A percentile compares a stretch with the other conserved stretches of the same genome.
Conservation (phyloP, 2,888 invertebrate genomes). For the Tenthredo notha region DNA sequence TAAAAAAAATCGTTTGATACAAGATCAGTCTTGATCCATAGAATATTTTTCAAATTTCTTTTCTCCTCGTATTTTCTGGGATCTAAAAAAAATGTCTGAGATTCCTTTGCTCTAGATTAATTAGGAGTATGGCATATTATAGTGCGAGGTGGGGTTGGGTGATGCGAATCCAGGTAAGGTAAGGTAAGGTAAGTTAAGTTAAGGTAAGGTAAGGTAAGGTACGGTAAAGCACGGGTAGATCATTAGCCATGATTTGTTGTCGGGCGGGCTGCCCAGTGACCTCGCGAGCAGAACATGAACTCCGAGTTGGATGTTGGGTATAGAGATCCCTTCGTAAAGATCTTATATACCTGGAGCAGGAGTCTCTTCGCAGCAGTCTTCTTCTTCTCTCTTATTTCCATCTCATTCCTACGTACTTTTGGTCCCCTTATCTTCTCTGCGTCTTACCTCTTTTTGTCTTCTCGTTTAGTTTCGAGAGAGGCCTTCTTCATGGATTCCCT, state of each 20-base stretch:
- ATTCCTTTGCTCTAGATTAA: slow-evolving; percentile 34
- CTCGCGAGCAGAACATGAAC: slow-evolving; percentile 72
- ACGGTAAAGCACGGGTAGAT: slow-evolving; percentile 75
- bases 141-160: slow-evolving; percentile 55
- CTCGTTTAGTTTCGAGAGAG: background rate
- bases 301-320: slow-evolving; percentile 61
- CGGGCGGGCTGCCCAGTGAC: slow-evolving; percentile 78
- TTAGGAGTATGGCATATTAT: slow-evolving; percentile 17
- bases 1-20: background rate
- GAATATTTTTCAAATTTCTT: background rate
- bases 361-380: slow-evolving; percentile 19
- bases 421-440: slow-evolving; percentile 16
- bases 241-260: slow-evolving; percentile 79
- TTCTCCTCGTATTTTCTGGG: background rate
- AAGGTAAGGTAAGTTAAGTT: slow-evolving; percentile 59
- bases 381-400: background rate
- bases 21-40: background rate
- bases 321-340: slow-evolving; percentile 48
- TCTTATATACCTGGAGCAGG: slow-evolving; percentile 39
- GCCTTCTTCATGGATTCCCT: background rate
- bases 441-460: slow-evolving; percentile 5
- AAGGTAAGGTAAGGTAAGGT: slow-evolving; percentile 67
- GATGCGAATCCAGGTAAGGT: slow-evolving; percentile 54
- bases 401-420: slow-evolving; percentile 19
- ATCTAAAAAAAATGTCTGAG: background rate